Percentiles rank a stretch among this genome's conserved stretches.
These are phyloP conservation scores for Diplogasteroides magnus DNA, from an alignment of 1,140 invertebrate species.

Conservation along the genomic window DNA sequence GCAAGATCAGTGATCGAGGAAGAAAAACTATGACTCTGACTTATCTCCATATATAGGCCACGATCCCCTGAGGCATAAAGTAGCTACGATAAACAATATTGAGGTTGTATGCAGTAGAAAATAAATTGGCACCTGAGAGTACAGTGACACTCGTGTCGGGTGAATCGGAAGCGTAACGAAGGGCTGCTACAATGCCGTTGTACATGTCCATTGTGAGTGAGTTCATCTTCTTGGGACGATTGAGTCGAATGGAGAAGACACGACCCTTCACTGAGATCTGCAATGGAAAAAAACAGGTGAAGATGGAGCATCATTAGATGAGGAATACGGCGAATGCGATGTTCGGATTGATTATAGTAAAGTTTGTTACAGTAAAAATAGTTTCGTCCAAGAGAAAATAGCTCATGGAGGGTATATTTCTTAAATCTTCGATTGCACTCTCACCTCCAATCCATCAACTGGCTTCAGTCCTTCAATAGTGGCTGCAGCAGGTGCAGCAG, in stretches of 20 bases:
- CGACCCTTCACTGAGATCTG: conserved; percentile 57
- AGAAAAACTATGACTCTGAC: neutral
- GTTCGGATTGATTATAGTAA: too few relatives aligned
- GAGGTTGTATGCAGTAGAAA: too few relatives aligned
- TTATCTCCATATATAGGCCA: neutral
- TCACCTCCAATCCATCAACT: conserved; percentile 53
- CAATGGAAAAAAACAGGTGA: too few relatives aligned
- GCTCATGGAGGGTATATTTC: too few relatives aligned
- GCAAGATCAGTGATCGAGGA: too few relatives aligned
- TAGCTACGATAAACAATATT: too few relatives aligned
- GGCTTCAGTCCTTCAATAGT: conserved; percentile 30
- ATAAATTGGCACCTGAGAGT: conserved; percentile 63
- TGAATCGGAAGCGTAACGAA: conserved; percentile 68
- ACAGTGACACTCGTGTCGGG: conserved; percentile 65
- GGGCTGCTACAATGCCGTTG: conserved; percentile 62
- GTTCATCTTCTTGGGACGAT: conserved; percentile 73
- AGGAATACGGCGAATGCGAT: too few relatives aligned
- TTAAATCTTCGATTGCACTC: neutral
- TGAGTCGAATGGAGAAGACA: conserved; percentile 67
- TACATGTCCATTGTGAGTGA: conserved; percentile 72
- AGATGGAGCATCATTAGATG: too few relatives aligned
- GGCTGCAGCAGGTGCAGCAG: conserved; percentile 12
- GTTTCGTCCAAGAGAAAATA: too few relatives aligned
- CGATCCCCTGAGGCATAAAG: too few relatives aligned
- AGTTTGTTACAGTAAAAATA: too few relatives aligned